Evolutionary conservation across 2,113 vertebrate genomes (phyloP).

Genomic region (Helogale parvula): DNA sequence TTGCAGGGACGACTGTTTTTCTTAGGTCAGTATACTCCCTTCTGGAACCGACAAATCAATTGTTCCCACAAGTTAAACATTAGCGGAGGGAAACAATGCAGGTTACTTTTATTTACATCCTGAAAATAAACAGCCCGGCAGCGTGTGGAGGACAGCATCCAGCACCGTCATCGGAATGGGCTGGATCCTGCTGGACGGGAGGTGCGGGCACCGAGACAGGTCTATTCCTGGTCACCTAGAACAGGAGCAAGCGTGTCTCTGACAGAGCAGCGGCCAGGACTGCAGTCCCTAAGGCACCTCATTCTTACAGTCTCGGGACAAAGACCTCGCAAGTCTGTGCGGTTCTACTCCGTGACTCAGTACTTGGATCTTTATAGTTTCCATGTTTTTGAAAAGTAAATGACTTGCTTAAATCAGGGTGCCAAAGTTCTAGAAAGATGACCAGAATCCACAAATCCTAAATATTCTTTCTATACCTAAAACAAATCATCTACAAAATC

Average conservation of each 20-base stretch:
- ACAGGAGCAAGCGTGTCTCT: background rate
- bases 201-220: background rate
- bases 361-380: background rate
- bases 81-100: background rate
- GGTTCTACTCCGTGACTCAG: background rate
- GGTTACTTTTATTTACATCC: background rate
- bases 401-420: conserved; percentile 13
- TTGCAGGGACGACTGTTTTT: background rate
- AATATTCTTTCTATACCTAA: background rate
- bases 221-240: background rate
- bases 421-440: background rate
- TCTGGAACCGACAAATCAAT: conserved; percentile 1
- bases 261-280: rapidly evolving
- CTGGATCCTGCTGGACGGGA: background rate
- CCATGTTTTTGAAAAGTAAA: background rate
- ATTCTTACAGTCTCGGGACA: background rate
- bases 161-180: background rate
- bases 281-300: background rate
- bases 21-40: conserved; percentile 5
- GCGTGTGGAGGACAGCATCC: background rate
- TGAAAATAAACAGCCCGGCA: conserved; percentile 19
- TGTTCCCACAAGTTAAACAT: conserved; percentile 47
- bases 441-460: background rate
- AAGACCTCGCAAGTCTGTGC: background rate
- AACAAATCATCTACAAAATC: background rate